Base-by-base conservation (phyloP, 2,113 vertebrate species). In the Fulica atra region DNA sequence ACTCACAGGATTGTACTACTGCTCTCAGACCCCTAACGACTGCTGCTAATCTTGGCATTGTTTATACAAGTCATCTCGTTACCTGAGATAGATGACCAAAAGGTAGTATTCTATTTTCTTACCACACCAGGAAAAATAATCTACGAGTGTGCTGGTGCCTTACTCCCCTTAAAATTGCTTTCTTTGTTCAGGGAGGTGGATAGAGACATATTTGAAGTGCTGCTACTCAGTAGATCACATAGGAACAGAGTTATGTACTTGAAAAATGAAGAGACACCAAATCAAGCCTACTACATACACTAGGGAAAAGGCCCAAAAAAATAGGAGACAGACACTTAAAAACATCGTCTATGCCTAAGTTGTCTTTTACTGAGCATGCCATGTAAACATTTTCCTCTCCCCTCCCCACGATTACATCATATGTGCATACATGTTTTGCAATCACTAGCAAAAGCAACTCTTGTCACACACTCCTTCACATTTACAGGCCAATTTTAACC, bases 391-490 rank as follows among this genome's bases (percentile, higher is more conserved):
- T 80, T 63, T 92, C 57, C 38, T 89, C 48, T 51, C 81, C 78
- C 46, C 53, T 42, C 36, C 48, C 19, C 33, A n/a, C 3, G 0
- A 25, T 95, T 93, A 94, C 85, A 70, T 89, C 87, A 73, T 42
- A 40, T 18, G 17, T n/a, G 23, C 56, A 76, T 48, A 74, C 16
- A 76, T 1, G 0, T 95, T 94, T 96, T 90, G 85, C 85, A 96
- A 88, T 86, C 74, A 25, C 2, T 77, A 95, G 81, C 59, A 93
- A 59, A 91, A 88, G 89, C 81, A 77, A 88, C 88, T 94, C 85
- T 66, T 91, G 92, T 59, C 81, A 82, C 56, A 50, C n/a, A 42
- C 89, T 61, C 71, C 59, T 89, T 86, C 63, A 83, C 33, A 73
- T 77, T 85, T 94, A 70, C 36, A 94, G n/a, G 42, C 28, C 63